Evolutionary conservation across 2,888 invertebrate species (phyloP).

Genomic region (Harpalus rufipes): DNA sequence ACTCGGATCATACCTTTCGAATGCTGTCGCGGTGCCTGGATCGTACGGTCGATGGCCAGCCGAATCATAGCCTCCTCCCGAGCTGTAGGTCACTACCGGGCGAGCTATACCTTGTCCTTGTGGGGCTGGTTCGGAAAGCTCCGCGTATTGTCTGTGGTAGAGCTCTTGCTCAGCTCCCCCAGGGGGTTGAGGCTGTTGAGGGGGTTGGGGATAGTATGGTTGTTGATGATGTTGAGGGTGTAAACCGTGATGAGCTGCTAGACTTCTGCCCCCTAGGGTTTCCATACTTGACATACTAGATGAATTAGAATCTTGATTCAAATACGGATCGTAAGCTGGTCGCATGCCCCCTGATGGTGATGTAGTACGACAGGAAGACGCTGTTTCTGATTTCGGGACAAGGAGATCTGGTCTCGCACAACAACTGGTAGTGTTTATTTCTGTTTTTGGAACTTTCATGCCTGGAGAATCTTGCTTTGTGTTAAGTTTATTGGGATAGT

Average conservation of each 20-base stretch:
- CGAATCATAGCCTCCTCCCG: slow-evolving; percentile 77
- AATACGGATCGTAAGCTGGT: slow-evolving; percentile 81
- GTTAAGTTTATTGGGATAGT: slow-evolving; percentile 73
- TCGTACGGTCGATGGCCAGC: slow-evolving; percentile 81
- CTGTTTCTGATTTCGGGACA: slow-evolving; percentile 84
- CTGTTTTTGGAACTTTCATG: slow-evolving; percentile 80
- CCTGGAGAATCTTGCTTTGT: slow-evolving; percentile 74
- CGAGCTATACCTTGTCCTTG: slow-evolving; percentile 77
- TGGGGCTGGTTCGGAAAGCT: slow-evolving; percentile 82
- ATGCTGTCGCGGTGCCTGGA: slow-evolving; percentile 80
- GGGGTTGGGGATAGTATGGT: slow-evolving; percentile 70
- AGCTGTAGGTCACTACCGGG: slow-evolving; percentile 81
- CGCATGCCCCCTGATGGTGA: slow-evolving; percentile 78
- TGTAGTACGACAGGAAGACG: slow-evolving; percentile 77
- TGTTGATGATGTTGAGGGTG: slow-evolving; percentile 77
- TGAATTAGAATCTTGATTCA: slow-evolving; percentile 85
- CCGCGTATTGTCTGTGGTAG: slow-evolving; percentile 79
- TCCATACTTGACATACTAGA: slow-evolving; percentile 86
- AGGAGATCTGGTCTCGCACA: slow-evolving; percentile 80
- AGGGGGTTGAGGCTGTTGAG: slow-evolving; percentile 76
- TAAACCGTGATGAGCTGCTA: slow-evolving; percentile 75
- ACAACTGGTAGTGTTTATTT: slow-evolving; percentile 76
- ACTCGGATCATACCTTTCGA: slow-evolving; percentile 82
- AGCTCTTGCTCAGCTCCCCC: slow-evolving; percentile 78
- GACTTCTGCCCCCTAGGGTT: slow-evolving; percentile 77